Base-by-base conservation (phyloP, 1,140 invertebrate genomes). In the Saxidomus purpurata region DNA sequence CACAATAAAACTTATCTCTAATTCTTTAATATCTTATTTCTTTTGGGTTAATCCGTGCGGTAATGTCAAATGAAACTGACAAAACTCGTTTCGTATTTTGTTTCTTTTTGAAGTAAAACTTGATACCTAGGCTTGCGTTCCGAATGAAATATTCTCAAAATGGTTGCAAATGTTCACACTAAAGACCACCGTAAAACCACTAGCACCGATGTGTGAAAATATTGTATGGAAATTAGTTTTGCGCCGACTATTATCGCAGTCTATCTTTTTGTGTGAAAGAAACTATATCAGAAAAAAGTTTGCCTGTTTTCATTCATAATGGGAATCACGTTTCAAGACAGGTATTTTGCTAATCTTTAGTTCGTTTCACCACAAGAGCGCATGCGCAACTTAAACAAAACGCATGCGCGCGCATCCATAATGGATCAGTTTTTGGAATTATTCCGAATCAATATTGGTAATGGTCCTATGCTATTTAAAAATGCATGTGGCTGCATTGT, bases 21-120 rank as follows among this genome's bases (percentile, higher is more conserved):
- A 52, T 55, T 79, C 76, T 52, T 25, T 47, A 52, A 79, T 79
- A 79, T 79, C 76, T 79, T 79, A 31, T 79, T 79, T 79, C 76
- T 79, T 55, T 59, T 6, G 47, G 76, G 76, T 79, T 79, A 79
- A 79, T 38, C 76, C 76, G 76, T 79, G 76, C 76, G 55, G 28
- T n/a, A 52, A n/a, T 55, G 49, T 79, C 76, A 79, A 79, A 79
- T 79, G 47, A 79, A 79, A 79, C 76, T 52, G 76, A 79, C 76
- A 79, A 79, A 55, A 49, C 22, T 52, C 3, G 25, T 36, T 52
- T 79, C 55, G 76, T 79, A 79, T 55, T 55, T 36, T 71, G 34
- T 71, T 79, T 79, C 47, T 79, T 36, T 79, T 79, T 79, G 47
- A 79, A 36, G 43, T 63, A 43, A 38, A 84, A 84, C n/a, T 49